phyloP scores from a whole-genome alignment of 1,140 invertebrate species.

The Bombus terrestris region DNA sequence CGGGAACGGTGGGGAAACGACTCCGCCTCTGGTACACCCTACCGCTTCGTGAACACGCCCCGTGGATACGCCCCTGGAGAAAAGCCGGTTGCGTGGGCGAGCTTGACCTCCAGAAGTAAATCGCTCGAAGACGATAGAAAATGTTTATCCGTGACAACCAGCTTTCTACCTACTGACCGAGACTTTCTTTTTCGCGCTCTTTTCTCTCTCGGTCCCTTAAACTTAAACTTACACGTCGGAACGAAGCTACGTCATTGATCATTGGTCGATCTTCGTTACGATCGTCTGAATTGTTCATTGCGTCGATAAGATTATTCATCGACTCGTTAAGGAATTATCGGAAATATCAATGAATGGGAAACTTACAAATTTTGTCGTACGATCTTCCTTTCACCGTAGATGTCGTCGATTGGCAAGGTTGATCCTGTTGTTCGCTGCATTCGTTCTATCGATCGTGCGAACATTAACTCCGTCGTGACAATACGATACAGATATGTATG shows the following conservation, averaged over 20 bases:
- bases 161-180: slow-evolving; percentile 68
- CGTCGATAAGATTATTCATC: not conserved
- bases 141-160: slow-evolving; percentile 27
- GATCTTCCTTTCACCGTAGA: not conserved
- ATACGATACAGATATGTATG: too few relatives aligned
- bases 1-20: slow-evolving; percentile 38
- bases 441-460: not conserved
- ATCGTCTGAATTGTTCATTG: not conserved
- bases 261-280: not conserved
- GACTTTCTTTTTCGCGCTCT: slow-evolving; percentile 49
- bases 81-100: slow-evolving; percentile 52
- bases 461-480: not conserved
- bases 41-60: slow-evolving; percentile 62
- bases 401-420: not conserved
- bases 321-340: not conserved
- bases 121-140: slow-evolving; percentile 56
- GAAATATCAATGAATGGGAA: not conserved
- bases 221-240: not conserved
- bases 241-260: not conserved
- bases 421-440: not conserved
- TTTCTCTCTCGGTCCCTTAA: not conserved
- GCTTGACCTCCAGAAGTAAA: slow-evolving; percentile 45
- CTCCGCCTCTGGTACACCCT: slow-evolving; percentile 66
- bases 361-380: not conserved
- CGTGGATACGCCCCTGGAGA: slow-evolving; percentile 65